Conservation (phyloP, 2,113 vertebrate species). For the Otis tarda region DNA sequence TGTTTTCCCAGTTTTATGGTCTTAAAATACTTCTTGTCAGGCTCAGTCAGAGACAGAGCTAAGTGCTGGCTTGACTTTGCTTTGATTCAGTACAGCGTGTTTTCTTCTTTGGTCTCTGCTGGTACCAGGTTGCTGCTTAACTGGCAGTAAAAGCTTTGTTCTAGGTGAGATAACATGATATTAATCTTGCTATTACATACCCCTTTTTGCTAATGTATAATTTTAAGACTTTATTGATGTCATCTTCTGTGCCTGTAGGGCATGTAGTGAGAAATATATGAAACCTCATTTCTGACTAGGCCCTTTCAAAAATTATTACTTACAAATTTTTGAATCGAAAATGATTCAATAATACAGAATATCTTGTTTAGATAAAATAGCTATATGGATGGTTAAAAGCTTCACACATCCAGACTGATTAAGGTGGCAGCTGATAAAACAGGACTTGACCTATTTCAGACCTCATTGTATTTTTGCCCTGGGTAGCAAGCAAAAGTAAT, state of each 20-base stretch:
- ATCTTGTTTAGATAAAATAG: neutral
- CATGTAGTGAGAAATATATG: neutral
- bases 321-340: neutral
- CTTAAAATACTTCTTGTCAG: neutral
- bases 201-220: neutral
- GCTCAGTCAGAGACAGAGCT: neutral
- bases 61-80: neutral
- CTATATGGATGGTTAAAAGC: neutral
- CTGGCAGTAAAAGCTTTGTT: neutral
- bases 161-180: neutral
- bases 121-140: neutral
- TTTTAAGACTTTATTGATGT: neutral
- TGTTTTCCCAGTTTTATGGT: neutral
- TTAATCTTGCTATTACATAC: neutral
- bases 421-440: neutral
- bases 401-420: neutral
- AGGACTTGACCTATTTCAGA: neutral
- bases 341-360: neutral
- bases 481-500: neutral
- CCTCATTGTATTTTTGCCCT: neutral
- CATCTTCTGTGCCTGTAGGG: neutral
- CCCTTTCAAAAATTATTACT: neutral
- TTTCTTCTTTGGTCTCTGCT: neutral
- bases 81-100: neutral
- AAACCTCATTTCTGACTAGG: neutral